Base-by-base conservation (phyloP, 2,888 invertebrate species). In the Hypercompe scribonia region DNA sequence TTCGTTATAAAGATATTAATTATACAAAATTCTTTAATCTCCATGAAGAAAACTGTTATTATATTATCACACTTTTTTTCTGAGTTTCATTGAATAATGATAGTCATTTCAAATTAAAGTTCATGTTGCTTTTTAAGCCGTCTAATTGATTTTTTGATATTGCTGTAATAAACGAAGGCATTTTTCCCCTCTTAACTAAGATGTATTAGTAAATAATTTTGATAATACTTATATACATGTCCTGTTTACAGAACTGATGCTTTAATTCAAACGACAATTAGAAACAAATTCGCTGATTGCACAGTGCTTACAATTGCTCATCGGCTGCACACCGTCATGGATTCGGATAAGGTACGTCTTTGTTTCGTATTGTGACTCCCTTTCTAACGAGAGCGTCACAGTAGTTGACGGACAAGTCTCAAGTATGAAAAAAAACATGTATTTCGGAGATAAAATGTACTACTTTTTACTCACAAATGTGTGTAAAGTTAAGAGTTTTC, bases 241-340 rank as follows among this genome's bases (percentile, higher is more conserved):
- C 10, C 1, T 58, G 18, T n/a, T 50, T 93, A 65, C 89, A 97
- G 97, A 81, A 98, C 98, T 39, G 98, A 98, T 88, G 96, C 96
- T 1, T 90, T 98, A 31, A 98, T 98, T 78, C 98, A 98, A 88
- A 95, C 96, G 42, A 98, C 98, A 0, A 98, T 98, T 77, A 95
- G 98, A 78, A 96, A 95, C 67, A 97, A 98, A 89, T 98, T 98
- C 89, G 96, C 96, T 0, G 95, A 97, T 58, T 98, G 98, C 89
- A 98, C 98, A 0, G 98, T 98, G 36, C 96, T 98, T 67, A 98
- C 98, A 0, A 98, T 98, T 68, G 98, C 98, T 34, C 98, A 98
- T 92, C 96, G 98, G 58, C 96, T 99, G 21, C 97, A 98, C 87
- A 98, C 98, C 0, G 97, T 98, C 71, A 98, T 98, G 97, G 98